Conservation (phyloP, 2,888 invertebrate species). For the Orchesellides sinensis region DNA sequence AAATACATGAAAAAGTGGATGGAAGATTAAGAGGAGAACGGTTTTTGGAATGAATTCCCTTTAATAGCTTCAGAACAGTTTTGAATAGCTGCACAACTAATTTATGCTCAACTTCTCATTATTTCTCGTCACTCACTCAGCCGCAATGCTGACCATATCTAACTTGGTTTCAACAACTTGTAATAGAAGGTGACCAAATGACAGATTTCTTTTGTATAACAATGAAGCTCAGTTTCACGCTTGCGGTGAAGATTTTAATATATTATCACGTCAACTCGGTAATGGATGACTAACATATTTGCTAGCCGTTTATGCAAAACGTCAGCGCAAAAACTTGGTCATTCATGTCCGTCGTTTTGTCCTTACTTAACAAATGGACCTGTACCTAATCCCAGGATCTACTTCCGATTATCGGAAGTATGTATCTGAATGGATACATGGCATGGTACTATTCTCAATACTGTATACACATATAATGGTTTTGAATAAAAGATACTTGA, state of each 20-base stretch:
- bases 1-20: neutral
- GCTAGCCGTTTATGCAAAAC: neutral
- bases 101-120: slow-evolving; percentile 36
- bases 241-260: slow-evolving; percentile 19
- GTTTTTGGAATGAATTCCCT: neutral
- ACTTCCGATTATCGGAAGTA: no score
- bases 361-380: neutral
- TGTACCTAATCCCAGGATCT: no score
- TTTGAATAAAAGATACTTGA: no score
- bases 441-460: no score
- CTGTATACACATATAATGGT: no score
- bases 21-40: neutral
- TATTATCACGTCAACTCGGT: slow-evolving; percentile 1
- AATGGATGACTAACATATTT: neutral
- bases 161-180: slow-evolving; percentile 35
- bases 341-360: neutral
- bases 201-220: slow-evolving; percentile 3
- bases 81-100: neutral
- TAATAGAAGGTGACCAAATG: neutral
- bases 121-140: slow-evolving; percentile 39
- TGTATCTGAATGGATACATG: no score
- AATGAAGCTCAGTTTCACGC: slow-evolving; percentile 28
- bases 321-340: neutral
- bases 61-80: neutral
- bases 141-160: slow-evolving; percentile 53